These are phyloP conservation scores for Marasmarcha lunaedactyla DNA, from an alignment of 2,888 invertebrate genomes.

Conservation along the genomic window DNA sequence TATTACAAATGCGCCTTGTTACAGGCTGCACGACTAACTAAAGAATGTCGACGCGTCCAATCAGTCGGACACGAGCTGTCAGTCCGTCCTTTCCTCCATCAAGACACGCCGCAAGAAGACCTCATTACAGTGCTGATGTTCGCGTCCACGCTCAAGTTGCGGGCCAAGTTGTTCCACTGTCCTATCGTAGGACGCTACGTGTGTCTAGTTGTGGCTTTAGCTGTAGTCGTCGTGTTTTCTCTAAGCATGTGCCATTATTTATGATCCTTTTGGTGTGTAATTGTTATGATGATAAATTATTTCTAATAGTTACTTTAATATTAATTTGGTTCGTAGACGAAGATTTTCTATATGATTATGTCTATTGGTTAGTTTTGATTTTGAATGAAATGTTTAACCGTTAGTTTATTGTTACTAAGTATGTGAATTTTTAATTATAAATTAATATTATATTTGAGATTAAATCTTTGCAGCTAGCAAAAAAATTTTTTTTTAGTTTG, in stretches of 20 bases:
- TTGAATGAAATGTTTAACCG: no score
- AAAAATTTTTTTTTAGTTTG: no score
- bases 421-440: no score
- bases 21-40: slow-evolving; percentile 81
- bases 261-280: slow-evolving; percentile 28
- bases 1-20: no score
- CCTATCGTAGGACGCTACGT: slow-evolving; percentile 79
- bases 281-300: background rate
- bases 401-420: no score
- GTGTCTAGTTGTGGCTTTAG: slow-evolving; percentile 72
- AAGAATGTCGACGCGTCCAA: slow-evolving; percentile 78
- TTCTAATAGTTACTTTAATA: no score
- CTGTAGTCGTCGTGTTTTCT: slow-evolving; percentile 72
- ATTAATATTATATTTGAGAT: no score
- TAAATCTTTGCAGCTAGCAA: no score
- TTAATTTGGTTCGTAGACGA: no score
- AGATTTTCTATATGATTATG: no score
- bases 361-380: no score
- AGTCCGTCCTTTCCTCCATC: slow-evolving; percentile 83
- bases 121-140: slow-evolving; percentile 82
- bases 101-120: slow-evolving; percentile 80
- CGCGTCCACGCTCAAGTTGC: slow-evolving; percentile 79
- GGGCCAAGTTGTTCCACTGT: slow-evolving; percentile 79
- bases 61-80: slow-evolving; percentile 83
- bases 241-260: slow-evolving; percentile 80